phyloP scores from a whole-genome alignment of 1,140 invertebrate species.

The Solen grandis region DNA sequence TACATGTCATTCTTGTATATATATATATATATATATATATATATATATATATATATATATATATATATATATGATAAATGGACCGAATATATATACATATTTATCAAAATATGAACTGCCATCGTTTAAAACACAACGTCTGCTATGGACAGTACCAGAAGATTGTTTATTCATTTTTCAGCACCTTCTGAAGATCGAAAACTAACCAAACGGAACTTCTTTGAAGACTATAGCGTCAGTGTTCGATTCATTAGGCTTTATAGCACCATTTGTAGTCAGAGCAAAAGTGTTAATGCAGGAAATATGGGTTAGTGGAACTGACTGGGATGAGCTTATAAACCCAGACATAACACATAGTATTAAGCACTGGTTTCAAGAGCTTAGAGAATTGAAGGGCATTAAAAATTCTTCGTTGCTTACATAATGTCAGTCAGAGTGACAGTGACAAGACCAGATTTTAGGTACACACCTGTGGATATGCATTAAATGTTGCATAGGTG shows the following conservation, averaged over 20 bases:
- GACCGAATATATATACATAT: too few relatives aligned
- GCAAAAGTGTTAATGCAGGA: conserved; percentile 36
- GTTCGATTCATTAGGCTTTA: conserved; percentile 30
- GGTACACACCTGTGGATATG: conserved; percentile 24
- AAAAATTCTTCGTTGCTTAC: neutral
- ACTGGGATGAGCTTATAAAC: conserved; percentile 18
- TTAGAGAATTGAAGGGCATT: neutral
- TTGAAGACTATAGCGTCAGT: conserved; percentile 30
- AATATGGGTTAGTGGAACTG: conserved; percentile 9
- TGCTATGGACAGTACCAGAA: too few relatives aligned
- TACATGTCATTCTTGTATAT: too few relatives aligned
- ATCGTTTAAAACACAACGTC: too few relatives aligned
- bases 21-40: too few relatives aligned
- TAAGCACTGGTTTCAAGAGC: neutral
- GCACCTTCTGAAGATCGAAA: too few relatives aligned
- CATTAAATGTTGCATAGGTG: neutral
- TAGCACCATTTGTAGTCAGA: conserved; percentile 17
- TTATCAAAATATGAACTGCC: too few relatives aligned
- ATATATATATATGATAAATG: too few relatives aligned
- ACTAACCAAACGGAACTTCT: conserved; percentile 30
- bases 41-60: too few relatives aligned
- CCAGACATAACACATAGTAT: neutral
- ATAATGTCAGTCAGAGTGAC: too few relatives aligned
- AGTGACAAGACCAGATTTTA: neutral
- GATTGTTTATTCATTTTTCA: too few relatives aligned